These are phyloP conservation scores for Morphnarchus princeps DNA, from an alignment of 2,113 vertebrate species.

Conservation along the genomic window DNA sequence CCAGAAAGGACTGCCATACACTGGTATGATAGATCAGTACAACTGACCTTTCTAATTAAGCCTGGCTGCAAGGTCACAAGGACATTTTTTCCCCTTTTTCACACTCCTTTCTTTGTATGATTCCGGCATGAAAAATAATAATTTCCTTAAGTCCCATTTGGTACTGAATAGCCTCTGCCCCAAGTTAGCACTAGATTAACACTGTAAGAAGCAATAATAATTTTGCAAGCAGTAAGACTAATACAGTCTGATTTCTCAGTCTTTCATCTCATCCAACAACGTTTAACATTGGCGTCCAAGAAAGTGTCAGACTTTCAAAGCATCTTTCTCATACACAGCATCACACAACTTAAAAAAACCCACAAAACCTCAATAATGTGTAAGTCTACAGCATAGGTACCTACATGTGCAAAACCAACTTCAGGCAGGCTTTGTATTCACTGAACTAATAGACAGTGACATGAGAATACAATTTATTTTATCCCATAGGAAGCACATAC, in stretches of 20 bases:
- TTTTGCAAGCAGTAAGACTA: neutral
- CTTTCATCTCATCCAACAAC: neutral
- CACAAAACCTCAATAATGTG: neutral
- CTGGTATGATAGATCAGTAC: neutral
- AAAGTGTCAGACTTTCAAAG: neutral
- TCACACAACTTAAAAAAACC: neutral
- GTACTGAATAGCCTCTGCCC: neutral
- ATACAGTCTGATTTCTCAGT: neutral
- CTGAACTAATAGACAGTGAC: neutral
- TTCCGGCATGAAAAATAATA: neutral
- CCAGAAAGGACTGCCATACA: neutral
- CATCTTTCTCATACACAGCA: neutral
- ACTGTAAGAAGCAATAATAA: neutral
- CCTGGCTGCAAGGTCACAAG: neutral
- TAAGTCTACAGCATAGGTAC: accelerated
- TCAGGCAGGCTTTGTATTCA: neutral
- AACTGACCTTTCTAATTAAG: neutral
- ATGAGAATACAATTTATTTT: neutral
- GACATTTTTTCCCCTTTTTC: neutral
- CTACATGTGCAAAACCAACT: neutral
- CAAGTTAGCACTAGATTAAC: neutral
- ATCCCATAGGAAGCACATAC: neutral
- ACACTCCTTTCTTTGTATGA: neutral
- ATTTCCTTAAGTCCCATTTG: neutral
- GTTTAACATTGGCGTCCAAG: neutral